Base-by-base conservation (phyloP, 1,140 invertebrate species). In the Pogonomyrmex californicus region DNA sequence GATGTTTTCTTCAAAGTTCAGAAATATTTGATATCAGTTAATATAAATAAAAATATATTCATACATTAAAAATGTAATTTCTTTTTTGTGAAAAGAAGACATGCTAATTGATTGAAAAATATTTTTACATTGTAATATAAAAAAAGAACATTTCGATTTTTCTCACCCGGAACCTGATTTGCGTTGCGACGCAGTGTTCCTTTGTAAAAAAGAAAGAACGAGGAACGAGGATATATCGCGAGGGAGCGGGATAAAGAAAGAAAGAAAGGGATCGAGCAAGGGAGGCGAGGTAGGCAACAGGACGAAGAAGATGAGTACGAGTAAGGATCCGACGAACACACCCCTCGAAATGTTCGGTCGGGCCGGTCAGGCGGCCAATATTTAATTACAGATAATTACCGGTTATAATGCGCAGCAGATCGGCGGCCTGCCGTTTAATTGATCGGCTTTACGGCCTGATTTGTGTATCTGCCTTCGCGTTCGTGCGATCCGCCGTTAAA, bases 381-480 rank as follows among this genome's bases (percentile, higher is more conserved):
- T 94, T 94, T 93, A 94, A 94, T 93, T 94, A 93, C 91, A 86
- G 88, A 93, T 94, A 94, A 94, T 94, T 93, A 93, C 89, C 87
- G 90, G 92, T 94, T 93, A 92, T 94, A 92, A 93, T 93, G 88
- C 89, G 88, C 91, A 76, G 88, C 88, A 90, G 90, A 93, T 93
- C 91, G 91, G 91, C 90, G 92, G 92, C 93, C 92, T 93, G 92
- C 91, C 91, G 92, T 93, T 94, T 93, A 93, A 93, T 92, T 93
- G 93, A 94, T 94, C 92, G 91, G 91, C 91, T 93, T 93, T 91
- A 91, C 78, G 86, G 91, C 68, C 91, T 94, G 93, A 94, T 94
- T 94, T 94, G 92, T 94, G 92, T 92, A 91, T 93, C 92, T 90
- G 89, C 82, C 79, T 70, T 81, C 78, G 60, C 58, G 88, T 90